Base-by-base conservation (phyloP, 2,888 invertebrate species). In the Adelphocoris suturalis region DNA sequence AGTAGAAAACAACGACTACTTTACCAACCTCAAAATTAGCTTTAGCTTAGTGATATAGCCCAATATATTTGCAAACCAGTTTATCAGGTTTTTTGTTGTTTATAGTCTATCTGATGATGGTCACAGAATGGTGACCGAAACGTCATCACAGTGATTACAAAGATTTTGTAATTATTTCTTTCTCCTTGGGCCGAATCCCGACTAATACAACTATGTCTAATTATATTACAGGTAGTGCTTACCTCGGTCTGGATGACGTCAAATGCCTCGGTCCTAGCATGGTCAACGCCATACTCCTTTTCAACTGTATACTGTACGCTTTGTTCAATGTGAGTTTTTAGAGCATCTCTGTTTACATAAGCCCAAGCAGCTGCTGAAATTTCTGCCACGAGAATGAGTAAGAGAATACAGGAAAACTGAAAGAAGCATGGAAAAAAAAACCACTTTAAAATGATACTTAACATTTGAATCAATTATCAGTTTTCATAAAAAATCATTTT, bases 281-380 rank as follows among this genome's bases (percentile, higher is more conserved):
- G 94, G 92, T 93, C 94, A 91, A 94, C 93, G 2, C 94, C 94
- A 92, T 96, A 96, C 92, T 96, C 95, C 91, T 95, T 94, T 92
- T 95, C 94, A 61, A 96, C 95, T 1, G 96, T 96, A 86, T 94
- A 94, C 92, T 95, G 95, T 55, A 96, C 95, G 37, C 95, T 95
- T 55, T 94, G 94, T 90, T 95, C 94, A 57, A 97, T 95, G 92
- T 96, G 94, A 86, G 95, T 94, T 93, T 96, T 95, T 90, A 97
- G 94, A 92, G 95, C 94, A 90, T 96, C 95, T 92, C 95, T 95
- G 92, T 97, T 96, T 91, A 95, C 95, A 93, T 96, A 96, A 76
- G 96, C 96, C 96, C 97, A 97, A 92, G 96, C 95, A 80, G 96
- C 97, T 89, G 96, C 96, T 4, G 96, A 96, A 81, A 97, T 95